phyloP scores from a whole-genome alignment of 2,797 vertebrate species.

The Muscicapa comitata region DNA sequence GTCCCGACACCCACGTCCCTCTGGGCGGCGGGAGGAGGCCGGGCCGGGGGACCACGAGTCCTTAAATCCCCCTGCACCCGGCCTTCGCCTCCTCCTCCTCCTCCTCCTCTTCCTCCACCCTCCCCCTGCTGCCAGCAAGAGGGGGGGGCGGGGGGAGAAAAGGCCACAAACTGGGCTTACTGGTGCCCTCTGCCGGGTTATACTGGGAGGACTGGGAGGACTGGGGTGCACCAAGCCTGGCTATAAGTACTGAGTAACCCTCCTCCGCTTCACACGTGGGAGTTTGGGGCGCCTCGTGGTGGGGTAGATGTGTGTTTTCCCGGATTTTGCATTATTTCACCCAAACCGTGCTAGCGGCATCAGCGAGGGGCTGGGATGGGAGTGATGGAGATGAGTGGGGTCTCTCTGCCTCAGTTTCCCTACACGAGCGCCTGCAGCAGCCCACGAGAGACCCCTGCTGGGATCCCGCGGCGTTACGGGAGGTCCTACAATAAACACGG shows the following conservation, averaged over 20 bases:
- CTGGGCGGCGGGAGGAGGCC: background rate
- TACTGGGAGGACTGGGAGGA: conserved; percentile 44
- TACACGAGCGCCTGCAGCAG: background rate
- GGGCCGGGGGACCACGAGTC: background rate
- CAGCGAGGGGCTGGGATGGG: no score
- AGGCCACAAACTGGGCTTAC: conserved; percentile 22
- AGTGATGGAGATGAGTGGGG: no score
- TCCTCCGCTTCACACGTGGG: background rate
- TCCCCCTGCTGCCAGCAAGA: background rate
- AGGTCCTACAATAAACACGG: background rate
- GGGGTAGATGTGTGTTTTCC: background rate
- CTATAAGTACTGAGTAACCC: background rate
- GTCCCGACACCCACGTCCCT: conserved; percentile 12
- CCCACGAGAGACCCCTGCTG: background rate
- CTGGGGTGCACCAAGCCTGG: background rate
- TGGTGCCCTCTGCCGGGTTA: conserved; percentile 58
- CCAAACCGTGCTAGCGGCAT: background rate
- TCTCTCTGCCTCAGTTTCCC: background rate
- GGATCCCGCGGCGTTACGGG: background rate
- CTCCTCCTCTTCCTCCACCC: conserved; percentile 39
- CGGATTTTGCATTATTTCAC: background rate
- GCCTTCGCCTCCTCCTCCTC: conserved; percentile 52
- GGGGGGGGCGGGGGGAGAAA: background rate
- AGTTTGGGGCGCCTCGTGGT: background rate
- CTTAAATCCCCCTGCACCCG: conserved; percentile 45